Conservation (phyloP, 2,113 vertebrate species). For the Microcebus murinus region DNA sequence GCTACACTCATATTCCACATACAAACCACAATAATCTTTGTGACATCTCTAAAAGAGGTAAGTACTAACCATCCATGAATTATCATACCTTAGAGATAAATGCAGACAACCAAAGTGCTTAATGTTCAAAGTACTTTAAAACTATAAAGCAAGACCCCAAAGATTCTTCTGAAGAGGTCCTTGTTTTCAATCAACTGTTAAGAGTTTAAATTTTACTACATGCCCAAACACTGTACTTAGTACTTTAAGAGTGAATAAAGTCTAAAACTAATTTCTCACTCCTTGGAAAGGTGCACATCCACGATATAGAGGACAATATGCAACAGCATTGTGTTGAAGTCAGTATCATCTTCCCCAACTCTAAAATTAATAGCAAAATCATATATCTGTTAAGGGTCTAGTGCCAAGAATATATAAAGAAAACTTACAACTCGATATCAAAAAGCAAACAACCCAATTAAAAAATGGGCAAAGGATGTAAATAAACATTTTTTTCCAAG, state of each 20-base stretch:
- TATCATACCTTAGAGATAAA: not conserved
- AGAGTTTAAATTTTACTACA: not conserved
- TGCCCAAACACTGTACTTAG: not conserved
- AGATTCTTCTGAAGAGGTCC: not conserved
- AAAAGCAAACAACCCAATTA: not conserved
- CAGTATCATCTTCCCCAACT: not conserved
- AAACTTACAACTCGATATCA: not conserved
- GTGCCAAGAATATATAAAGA: not conserved
- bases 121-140: not conserved
- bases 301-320: not conserved
- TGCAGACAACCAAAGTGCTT: not conserved
- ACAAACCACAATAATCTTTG: not conserved
- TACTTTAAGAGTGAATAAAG: not conserved
- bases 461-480: not conserved
- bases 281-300: not conserved
- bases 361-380: not conserved
- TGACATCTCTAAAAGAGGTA: not conserved
- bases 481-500: not conserved
- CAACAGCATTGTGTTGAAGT: not conserved
- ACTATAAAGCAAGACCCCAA: not conserved
- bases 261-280: not conserved
- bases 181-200: not conserved
- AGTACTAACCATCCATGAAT: not conserved
- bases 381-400: not conserved
- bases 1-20: not conserved